Evolutionary conservation across 2,888 invertebrate species (phyloP), one percentile per base, ranked within the genome.

Genomic region (Melipona bicolor): DNA sequence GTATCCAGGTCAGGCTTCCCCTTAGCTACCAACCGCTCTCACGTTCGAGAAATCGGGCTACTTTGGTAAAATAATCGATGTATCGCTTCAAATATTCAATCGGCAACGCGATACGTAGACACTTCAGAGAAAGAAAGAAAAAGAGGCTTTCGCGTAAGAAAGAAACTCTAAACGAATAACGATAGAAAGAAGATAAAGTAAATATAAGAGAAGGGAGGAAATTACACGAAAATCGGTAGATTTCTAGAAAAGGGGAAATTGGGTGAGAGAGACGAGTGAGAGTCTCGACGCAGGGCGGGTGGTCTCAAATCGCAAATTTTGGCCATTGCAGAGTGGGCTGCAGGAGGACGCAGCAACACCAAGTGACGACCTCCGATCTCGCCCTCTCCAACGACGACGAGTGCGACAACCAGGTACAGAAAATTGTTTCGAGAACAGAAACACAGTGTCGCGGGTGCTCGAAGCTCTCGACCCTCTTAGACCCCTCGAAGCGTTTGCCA

Each of bases 311-410:
- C 83, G 86, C 84, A 89, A 43, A 91, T 91, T 90, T 92, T 92
- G 91, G 88, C 88, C 87, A 92, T 94, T 94, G 83, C 94, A 94
- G 94, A 93, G 90, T 89, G 88, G 90, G 91, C 90, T 93, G 92
- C 94, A 94, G 94, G 89, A 93, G 93, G 91, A 90, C 91, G 86
- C 93, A 93, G 88, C 93, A 93, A 87, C 94, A 94, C 85, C 94
- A 94, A 90, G 93, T 94, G 92, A 93, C 93, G 87, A 94, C 95
- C 86, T 94, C 95, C 89, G 95, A 95, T 91, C 94, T 95, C 91
- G 94, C 94, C 88, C 94, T 95, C 90, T 94, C 94, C 93, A 94
- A 94, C 92, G 95, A 95, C 92, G 95, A 95, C 92, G 94, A 94
- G 93, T 94, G 92, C 89, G 94, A 94, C 88, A 93, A 93, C 92